Evolutionary conservation across 1,140 invertebrate genomes (phyloP), one percentile per base, ranked within the genome.

Genomic region (Colletes latitarsis): DNA sequence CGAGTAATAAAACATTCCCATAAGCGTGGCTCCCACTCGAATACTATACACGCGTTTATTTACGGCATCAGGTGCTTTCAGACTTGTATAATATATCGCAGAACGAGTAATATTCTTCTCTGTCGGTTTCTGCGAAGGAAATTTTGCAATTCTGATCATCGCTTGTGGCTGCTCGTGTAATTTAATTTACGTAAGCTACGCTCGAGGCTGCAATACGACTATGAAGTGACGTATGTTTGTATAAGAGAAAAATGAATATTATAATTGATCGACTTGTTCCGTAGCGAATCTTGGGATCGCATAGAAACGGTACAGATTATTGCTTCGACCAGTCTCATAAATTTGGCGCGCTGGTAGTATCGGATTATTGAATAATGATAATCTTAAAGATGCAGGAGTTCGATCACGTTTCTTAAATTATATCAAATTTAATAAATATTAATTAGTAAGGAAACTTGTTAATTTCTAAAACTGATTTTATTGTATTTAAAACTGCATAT

Each of bases 131-230:
- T 49, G 17, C 60, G 52, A 43, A 19, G 17, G 43, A 52, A 79
- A 73, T 79, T 79, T 79, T 79, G 70, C 77, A 79, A 79, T 79
- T 79, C 77, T 79, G 77, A 79, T 79, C 55, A 73, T 52, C 41
- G 57, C 41, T 66, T 14, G 77, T 14, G 60, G 77, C 19, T 73
- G 30, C 60, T 49, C 30, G 15, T 66, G 49, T 49, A 19, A 60
- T 79, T 79, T 55, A 79, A 79, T 73, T 79, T 71, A n/a, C 77
- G 69, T 63, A 66, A 73, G 53, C 70, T 58, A 1, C 8, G n/a
- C 19, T 69, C 66, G 43, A 64, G 49, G 55, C 55, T 19, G 55
- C 43, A 19, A 10, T 14, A 62, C 14, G 14, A 9, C 49, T 46
- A 53, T 62, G 15, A 41, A 39, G 53, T n/a, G 19, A 17, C 49